These are phyloP conservation scores for Epirrita christyi DNA, from an alignment of 2,888 invertebrate species.

Conservation along the genomic window DNA sequence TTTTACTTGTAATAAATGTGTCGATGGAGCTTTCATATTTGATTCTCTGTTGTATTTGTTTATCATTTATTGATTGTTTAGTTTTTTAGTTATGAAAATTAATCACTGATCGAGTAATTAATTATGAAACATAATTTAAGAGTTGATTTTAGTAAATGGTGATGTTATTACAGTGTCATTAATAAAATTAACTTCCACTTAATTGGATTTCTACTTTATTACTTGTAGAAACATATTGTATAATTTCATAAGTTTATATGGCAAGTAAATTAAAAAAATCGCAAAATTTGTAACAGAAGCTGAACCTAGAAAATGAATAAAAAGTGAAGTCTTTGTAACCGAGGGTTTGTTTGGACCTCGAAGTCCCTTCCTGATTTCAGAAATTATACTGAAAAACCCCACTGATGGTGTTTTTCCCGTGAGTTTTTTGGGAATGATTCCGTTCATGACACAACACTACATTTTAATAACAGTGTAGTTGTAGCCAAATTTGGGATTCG, in stretches of 20 bases:
- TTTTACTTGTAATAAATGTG: slow-evolving; percentile 61
- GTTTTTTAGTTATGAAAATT: slow-evolving; percentile 72
- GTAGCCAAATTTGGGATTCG: background rate
- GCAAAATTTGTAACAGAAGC: slow-evolving; percentile 79
- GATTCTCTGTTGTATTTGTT: slow-evolving; percentile 67
- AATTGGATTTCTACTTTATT: slow-evolving; percentile 82
- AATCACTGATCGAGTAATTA: slow-evolving; percentile 75
- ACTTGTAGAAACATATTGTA: slow-evolving; percentile 62
- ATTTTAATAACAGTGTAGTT: too few relatives aligned
- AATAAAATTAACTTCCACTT: slow-evolving; percentile 82
- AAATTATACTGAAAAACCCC: too few relatives aligned
- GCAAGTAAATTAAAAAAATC: slow-evolving; percentile 77
- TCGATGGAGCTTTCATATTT: slow-evolving; percentile 58
- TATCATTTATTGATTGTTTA: slow-evolving; percentile 67
- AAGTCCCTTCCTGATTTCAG: background rate
- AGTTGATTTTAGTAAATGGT: slow-evolving; percentile 70
- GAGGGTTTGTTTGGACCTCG: slow-evolving; percentile 62
- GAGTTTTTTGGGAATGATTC: too few relatives aligned
- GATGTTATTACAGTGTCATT: slow-evolving; percentile 78
- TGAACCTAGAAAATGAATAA: slow-evolving; percentile 80
- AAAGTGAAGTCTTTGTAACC: slow-evolving; percentile 82
- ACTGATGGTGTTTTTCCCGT: too few relatives aligned
- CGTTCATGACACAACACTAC: background rate
- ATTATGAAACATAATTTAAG: slow-evolving; percentile 78
- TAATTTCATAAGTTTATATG: slow-evolving; percentile 74